Evolutionary conservation across 2,797 vertebrate genomes (phyloP), one percentile per base, ranked within the genome.

Genomic region (Trichosurus vulpecula): DNA sequence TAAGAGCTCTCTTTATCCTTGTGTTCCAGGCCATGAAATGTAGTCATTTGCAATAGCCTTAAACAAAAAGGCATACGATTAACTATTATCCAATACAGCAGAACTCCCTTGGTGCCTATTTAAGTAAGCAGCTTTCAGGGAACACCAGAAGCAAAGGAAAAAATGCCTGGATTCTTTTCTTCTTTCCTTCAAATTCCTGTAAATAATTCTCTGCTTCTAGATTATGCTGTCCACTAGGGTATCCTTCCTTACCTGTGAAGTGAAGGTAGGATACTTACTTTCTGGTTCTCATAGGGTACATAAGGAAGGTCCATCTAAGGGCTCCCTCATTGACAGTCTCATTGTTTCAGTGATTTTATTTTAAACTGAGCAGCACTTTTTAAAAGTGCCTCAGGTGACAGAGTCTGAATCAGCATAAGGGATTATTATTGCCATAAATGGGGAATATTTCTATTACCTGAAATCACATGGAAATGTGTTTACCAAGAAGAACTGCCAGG

Each of bases 61-160:
- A 90, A 56, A 96, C 81, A 95, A 92, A 97, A 96, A 94, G 93
- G 74, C 47, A 61, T 31, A 93, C 13, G 91, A 92, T 96, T 94
- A 95, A 90, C 93, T 58, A n/a, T 58, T 2, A 92, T 91, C 55
- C n/a, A 52, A 31, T 30, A 9, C 0, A 90, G 94, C 87, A 61
- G 8, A 29, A 35, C 57, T 92, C 53, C 30, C 54, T 35, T n/a
- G 10, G 52, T 1, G 12, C 10, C 41, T 41, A 90, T 58, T 87
- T 61, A 61, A 94, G 92, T 52, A 90, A 74, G 95, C 91, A 90
- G 41, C 92, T 93, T 94, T 94, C 41, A 93, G 61, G 52, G n/a
- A 3, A 66, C 35, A 90, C 55, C 54, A 93, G 53, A 91, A 51
- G 11, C 61, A 93, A 90, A 95, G 12, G 94, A 12, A 93, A 66